phyloP scores from a whole-genome alignment of 2,797 vertebrate species.

The Amblyraja radiata region DNA sequence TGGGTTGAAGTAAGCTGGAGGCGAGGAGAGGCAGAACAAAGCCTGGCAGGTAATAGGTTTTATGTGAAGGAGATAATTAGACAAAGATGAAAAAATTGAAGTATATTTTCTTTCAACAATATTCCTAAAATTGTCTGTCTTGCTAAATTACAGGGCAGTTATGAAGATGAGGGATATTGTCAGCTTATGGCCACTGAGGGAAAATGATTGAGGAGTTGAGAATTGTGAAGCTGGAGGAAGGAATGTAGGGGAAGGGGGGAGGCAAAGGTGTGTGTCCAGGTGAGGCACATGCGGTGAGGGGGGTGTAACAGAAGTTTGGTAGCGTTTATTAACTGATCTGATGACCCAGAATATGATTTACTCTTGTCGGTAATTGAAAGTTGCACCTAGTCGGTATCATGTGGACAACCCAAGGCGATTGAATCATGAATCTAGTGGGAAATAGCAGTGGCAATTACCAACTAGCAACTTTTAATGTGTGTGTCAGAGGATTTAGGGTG shows the following conservation, averaged over 20 bases:
- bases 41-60: too few relatives aligned
- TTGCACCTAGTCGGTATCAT: not conserved
- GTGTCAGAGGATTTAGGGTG: not conserved
- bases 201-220: too few relatives aligned
- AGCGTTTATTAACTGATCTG: not conserved
- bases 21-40: too few relatives aligned
- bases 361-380: not conserved
- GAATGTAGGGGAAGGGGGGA: too few relatives aligned
- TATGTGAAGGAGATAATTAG: too few relatives aligned
- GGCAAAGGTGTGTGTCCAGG: too few relatives aligned
- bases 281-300: too few relatives aligned
- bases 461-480: not conserved
- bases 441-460: not conserved
- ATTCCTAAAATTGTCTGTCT: constrained; percentile 10
- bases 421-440: not conserved
- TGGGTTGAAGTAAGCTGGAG: too few relatives aligned
- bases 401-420: not conserved
- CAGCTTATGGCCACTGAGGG: not conserved
- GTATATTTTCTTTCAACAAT: constrained; percentile 30
- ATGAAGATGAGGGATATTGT: constrained; percentile 34
- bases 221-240: too few relatives aligned
- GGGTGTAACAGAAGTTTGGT: too few relatives aligned
- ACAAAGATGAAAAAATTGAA: not conserved
- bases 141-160: constrained; percentile 10
- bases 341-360: not conserved